Conservation (phyloP, 2,888 invertebrate genomes). For the Elysia crispata region DNA sequence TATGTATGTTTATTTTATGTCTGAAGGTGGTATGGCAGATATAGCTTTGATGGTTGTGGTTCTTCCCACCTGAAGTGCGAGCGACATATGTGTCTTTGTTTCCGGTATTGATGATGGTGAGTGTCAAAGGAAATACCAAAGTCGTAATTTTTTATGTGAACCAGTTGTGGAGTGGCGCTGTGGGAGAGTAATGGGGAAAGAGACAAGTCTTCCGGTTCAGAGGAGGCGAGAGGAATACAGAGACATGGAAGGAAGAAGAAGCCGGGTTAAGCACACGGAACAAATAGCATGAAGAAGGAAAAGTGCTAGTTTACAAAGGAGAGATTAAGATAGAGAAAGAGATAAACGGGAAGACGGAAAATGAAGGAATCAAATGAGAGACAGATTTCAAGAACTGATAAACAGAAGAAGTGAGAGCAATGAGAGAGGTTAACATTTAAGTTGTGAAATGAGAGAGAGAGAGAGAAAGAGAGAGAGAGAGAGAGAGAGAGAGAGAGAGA, state of each 20-base stretch:
- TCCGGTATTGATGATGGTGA: too few relatives aligned
- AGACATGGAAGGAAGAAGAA: neutral
- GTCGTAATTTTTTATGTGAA: too few relatives aligned
- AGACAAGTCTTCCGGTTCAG: slow-evolving; percentile 18
- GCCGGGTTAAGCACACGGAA: too few relatives aligned
- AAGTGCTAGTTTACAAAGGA: neutral
- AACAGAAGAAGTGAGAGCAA: neutral
- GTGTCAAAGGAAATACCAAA: too few relatives aligned
- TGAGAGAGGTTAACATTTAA: neutral
- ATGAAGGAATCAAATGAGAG: neutral
- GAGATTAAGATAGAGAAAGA: neutral
- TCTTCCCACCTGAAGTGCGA: too few relatives aligned
- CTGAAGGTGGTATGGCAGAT: too few relatives aligned
- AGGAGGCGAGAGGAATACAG: neutral
- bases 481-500: slow-evolving; percentile 21
- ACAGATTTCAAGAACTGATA: too few relatives aligned
- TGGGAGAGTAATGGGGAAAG: slow-evolving; percentile 44
- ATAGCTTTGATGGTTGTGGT: too few relatives aligned
- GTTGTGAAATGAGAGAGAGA: neutral
- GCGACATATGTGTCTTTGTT: too few relatives aligned
- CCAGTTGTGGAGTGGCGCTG: slow-evolving; percentile 60
- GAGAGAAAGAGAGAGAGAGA: neutral
- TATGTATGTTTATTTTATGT: too few relatives aligned
- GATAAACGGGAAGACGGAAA: neutral
- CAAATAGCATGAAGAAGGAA: neutral